Base-by-base conservation (phyloP, 2,888 invertebrate genomes). In the Lingula anatina region DNA sequence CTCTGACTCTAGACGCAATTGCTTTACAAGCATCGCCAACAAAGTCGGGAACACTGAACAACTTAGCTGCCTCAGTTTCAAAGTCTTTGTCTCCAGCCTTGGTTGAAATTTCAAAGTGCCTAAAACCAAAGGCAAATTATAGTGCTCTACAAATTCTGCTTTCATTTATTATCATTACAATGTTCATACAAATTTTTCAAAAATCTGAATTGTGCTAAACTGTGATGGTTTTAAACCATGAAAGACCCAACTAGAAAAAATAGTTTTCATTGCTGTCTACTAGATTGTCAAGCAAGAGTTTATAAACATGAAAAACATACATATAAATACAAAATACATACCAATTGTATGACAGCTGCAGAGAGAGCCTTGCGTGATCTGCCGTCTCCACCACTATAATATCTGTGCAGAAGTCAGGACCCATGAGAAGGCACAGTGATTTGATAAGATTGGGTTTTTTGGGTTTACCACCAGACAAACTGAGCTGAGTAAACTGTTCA, bases 21-120 rank as follows among this genome's bases (percentile, higher is more conserved):
- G 80, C 79, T 59, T 80, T 80, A 60, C 80, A 80, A 18, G 78
- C 71, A 60, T 81, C 80, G 18, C 80, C 80, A n/a, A 79, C 73
- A 61, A 80, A 80, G 60, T 80, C 80, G 5, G 80, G 80, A 4
- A 80, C 79, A 60, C 76, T 78, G 67, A 80, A 80, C n/a, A 80
- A 55, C 57, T 75, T 78, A 15, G 76, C 70, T n/a, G 73, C 66
- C 9, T 75, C 77, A 20, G 59, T 60, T 3, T 59, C 59, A 35
- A 65, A 57, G 1, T 57, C 55, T 49, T 73, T 72, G 46, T 70
- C 64, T 5, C 59, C 60, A n/a, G n/a, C n/a, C n/a, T n/a, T n/a
- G n/a, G n/a, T n/a, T n/a, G n/a, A n/a, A 2, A 72, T 50, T 18
- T 75, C 73, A 65, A 80, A 80, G 59, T 80, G 78, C 78, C 78